phyloP scores from a whole-genome alignment of 30 jellyfish, hydroid and myxozoan species.

The Pseudorhiza aurosa region DNA sequence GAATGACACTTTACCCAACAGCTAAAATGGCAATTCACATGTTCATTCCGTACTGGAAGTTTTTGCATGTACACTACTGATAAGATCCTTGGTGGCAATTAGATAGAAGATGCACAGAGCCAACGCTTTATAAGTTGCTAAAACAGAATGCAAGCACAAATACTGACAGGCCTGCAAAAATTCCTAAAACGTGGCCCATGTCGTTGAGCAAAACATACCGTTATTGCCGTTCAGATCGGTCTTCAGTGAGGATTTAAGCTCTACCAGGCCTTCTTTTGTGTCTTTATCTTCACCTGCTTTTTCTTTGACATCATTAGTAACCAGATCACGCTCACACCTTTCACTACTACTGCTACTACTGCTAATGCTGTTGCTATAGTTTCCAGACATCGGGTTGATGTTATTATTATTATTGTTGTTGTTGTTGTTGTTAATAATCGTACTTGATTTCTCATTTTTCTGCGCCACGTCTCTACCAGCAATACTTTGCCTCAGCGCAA shows the following conservation, averaged over 20 bases:
- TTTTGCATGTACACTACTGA: too few species aligned
- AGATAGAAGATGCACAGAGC: too few species aligned
- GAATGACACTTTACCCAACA: too few species aligned
- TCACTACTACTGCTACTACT: background rate
- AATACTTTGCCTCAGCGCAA: constrained; percentile 33
- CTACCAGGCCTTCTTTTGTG: constrained; percentile 26
- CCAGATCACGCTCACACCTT: background rate
- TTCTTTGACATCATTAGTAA: background rate
- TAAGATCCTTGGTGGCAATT: too few species aligned
- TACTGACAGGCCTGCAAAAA: too few species aligned
- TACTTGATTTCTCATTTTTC: constrained; percentile 25
- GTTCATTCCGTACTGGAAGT: too few species aligned
- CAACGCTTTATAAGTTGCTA: too few species aligned
- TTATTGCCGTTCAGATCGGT: constrained; percentile 64
- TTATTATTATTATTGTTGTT: background rate
- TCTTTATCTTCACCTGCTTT: constrained; percentile 3
- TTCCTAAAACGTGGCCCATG: too few species aligned
- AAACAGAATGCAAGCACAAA: too few species aligned
- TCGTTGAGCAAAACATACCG: constrained; percentile 11
- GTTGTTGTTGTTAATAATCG: constrained; percentile 5
- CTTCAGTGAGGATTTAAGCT: constrained; percentile 28
- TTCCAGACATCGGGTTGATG: background rate
- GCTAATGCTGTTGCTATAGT: background rate
- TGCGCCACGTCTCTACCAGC: constrained; percentile 28
- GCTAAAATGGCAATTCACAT: too few species aligned